These are phyloP conservation scores for Copidosoma aretas DNA, from an alignment of 2,888 invertebrate genomes.

Conservation along the genomic window DNA sequence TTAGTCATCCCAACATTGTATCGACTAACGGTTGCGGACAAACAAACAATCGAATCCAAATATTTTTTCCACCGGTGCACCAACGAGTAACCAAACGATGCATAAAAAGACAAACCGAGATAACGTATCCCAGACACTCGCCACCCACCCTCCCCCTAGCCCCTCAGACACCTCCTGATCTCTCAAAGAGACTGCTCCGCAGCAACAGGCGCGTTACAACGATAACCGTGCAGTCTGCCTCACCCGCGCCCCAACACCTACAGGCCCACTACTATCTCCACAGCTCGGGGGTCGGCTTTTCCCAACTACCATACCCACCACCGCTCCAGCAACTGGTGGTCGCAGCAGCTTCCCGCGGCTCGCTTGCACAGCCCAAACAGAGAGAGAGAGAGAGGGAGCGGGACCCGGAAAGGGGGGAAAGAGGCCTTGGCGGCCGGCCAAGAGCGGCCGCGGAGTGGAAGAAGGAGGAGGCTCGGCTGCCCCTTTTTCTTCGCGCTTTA, in stretches of 20 bases:
- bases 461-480: background rate
- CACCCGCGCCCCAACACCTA: conserved; percentile 38
- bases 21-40: too few species aligned
- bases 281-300: background rate
- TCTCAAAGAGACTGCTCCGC: conserved; percentile 22
- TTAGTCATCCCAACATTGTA: too few species aligned
- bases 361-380: conserved; percentile 59
- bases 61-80: too few species aligned
- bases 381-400: too few species aligned
- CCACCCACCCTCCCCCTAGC: too few species aligned
- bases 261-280: conserved; percentile 30
- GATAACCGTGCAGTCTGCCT: background rate
- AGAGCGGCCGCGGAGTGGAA: conserved; percentile 43
- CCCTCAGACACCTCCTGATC: background rate
- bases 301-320: too few species aligned
- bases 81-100: too few species aligned
- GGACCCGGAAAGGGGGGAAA: conserved; percentile 56
- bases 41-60: too few species aligned
- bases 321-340: conserved; percentile 63
- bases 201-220: conserved; percentile 57
- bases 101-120: too few species aligned
- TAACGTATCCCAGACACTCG: too few species aligned
- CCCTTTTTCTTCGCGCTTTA: background rate
- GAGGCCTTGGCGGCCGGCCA: conserved; percentile 57
- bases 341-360: conserved; percentile 59